Base-by-base conservation (phyloP, 2,113 vertebrate species). In the Hydrolagus affinis region DNA sequence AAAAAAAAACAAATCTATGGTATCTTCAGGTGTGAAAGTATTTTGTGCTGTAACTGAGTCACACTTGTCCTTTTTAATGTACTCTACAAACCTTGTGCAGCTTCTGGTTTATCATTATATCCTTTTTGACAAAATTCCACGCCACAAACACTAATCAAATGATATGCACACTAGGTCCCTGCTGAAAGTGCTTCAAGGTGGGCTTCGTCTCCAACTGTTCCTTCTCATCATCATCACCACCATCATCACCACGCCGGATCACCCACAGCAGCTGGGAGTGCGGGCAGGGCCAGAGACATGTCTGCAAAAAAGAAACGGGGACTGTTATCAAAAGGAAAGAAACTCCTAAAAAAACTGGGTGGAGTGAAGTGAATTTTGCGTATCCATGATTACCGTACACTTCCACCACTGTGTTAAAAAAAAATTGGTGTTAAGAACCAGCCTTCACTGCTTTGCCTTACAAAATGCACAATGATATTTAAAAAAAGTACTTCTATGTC, bases 21-120 rank as follows among this genome's bases (percentile, higher is more conserved):
- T 97, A 97, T 98, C 97, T 97, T 96, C 97, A 96, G 97, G 96
- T 97, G 98, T 96, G 93, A 32, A 11, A 66, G 96, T 94, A 95
- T 94, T 96, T 95, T 94, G 94, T 95, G 96, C 95, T 95, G 94
- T 94, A 93, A 92, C 90, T 94, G 90, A 85, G 17, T 71, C 68
- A 56, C 44, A 30, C 73, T 87, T 88, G 89, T 86, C 85, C 89
- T 87, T 86, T 89, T 85, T 77, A 62, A 14, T 85, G 77, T 88
- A 86, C 89, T 85, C 87, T 85, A 88, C 87, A 87, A 86, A 59
- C 80, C 68, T 57, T 88, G 86, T 70, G 32, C 85, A 62, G 73
- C 23, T 70, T 86, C 85, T 86, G 17, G 32, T 78, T 85, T 80
- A 71, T 87, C 85, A 85, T 89, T 91, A 87, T 88, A 87, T 90